Conservation (phyloP, 1,140 invertebrate species). For the Acyrthosiphon pisum region DNA sequence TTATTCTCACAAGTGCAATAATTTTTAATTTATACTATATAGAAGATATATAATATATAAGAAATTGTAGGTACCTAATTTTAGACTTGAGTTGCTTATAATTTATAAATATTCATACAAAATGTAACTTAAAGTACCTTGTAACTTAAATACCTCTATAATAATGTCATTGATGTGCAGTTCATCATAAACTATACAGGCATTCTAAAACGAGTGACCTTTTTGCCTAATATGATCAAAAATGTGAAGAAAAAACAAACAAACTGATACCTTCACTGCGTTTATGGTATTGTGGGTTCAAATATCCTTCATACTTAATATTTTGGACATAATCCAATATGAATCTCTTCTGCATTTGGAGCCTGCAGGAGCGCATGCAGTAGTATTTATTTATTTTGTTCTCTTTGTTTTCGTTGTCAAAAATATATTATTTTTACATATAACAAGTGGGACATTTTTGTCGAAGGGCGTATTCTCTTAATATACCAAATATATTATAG, state of each 20-base stretch:
- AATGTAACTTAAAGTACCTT: neutral
- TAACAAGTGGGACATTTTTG: neutral
- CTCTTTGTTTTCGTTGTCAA: neutral
- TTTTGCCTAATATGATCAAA: constrained; percentile 49
- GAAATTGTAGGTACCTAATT: neutral
- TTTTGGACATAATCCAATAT: constrained; percentile 44
- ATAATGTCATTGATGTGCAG: constrained; percentile 18
- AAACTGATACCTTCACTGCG: neutral
- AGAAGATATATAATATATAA: too few relatives aligned
- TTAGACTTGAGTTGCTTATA: neutral
- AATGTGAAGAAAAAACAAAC: constrained; percentile 9
- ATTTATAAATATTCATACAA: neutral
- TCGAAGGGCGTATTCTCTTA: neutral
- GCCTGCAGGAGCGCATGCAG: neutral
- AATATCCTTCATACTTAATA: constrained; percentile 36
- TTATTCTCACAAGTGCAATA: neutral
- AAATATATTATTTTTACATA: neutral
- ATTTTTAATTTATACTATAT: too few relatives aligned
- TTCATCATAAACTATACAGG: neutral
- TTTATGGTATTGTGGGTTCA: constrained; percentile 43
- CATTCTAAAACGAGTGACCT: constrained; percentile 41
- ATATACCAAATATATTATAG: neutral
- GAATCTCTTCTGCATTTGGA: neutral
- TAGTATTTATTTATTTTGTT: neutral
- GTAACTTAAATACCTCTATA: neutral